A percentile compares a stretch with the other conserved stretches of the same genome.
These are phyloP conservation scores for Nezara viridula DNA, from an alignment of 2,888 invertebrate species.

Conservation along the genomic window DNA sequence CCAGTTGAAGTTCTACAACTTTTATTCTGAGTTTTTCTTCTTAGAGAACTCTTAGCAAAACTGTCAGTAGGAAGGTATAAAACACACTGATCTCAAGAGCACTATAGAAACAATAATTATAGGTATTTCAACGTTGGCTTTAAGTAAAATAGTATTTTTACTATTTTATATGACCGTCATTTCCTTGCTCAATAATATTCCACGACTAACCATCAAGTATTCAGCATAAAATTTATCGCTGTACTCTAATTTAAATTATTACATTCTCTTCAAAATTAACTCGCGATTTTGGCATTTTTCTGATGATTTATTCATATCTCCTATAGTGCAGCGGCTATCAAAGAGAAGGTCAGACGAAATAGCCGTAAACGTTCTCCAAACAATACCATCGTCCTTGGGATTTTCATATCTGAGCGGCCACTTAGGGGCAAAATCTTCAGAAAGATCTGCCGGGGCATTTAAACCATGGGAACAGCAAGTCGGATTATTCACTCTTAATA, in stretches of 20 bases:
- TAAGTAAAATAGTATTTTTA: no score
- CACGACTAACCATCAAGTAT: no score
- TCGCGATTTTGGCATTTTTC: not conserved
- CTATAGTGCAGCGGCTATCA: not conserved
- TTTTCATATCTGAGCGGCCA: slow-evolving; percentile 8
- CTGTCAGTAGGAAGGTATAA: no score
- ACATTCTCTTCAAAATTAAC: not conserved
- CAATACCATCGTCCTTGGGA: not conserved
- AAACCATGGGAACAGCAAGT: slow-evolving; percentile 24
- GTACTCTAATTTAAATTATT: not conserved
- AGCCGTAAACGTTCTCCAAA: slow-evolving; percentile 12
- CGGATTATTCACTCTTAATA: slow-evolving; percentile 11
- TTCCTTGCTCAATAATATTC: no score
- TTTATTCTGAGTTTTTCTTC: no score
- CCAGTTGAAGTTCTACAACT: no score
- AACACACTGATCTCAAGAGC: no score
- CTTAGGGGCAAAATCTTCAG: slow-evolving; percentile 10
- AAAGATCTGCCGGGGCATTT: slow-evolving; percentile 15
- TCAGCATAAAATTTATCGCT: no score
- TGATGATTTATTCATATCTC: not conserved
- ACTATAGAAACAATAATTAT: no score
- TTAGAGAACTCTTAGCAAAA: no score
- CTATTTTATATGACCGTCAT: no score
- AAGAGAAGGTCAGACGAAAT: slow-evolving; percentile 24
- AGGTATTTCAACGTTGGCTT: no score